phyloP scores from a whole-genome alignment of 1,140 invertebrate species.

The Drosophila guanche region DNA sequence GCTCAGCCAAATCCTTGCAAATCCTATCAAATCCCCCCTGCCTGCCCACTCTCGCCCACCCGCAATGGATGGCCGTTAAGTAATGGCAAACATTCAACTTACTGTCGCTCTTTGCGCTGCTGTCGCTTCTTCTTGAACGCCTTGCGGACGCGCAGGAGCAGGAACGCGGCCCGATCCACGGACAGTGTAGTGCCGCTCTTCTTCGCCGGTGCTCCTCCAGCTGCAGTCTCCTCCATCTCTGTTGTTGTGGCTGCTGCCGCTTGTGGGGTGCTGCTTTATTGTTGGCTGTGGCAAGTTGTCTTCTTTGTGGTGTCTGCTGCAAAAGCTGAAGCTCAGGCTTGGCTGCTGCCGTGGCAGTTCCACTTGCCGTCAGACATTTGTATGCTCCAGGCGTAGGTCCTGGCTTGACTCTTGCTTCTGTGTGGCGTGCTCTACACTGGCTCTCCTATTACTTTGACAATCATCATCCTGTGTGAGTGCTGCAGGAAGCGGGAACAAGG shows the following conservation, averaged over 20 bases:
- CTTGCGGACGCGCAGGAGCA: conserved; percentile 92
- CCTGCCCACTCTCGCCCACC: neutral
- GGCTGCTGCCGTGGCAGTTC: conserved; percentile 30
- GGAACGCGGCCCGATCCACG: conserved; percentile 93
- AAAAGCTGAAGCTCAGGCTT: conserved; percentile 13
- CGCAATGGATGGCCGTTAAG: conserved; percentile 37
- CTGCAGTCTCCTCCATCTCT: conserved; percentile 64
- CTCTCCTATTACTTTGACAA: conserved; percentile 62
- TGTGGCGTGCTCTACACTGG: conserved; percentile 45
- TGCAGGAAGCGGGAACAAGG: conserved; percentile 45
- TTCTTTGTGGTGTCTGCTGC: neutral
- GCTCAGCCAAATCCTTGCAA: conserved; percentile 29
- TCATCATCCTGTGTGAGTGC: conserved; percentile 38
- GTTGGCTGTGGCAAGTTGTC: conserved; percentile 19
- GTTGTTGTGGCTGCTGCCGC: conserved; percentile 20
- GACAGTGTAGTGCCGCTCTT: conserved; percentile 86
- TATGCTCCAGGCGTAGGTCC: conserved; percentile 55
- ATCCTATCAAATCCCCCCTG: conserved; percentile 23
- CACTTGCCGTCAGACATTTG: conserved; percentile 65
- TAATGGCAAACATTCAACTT: conserved; percentile 80
- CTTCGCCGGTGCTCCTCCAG: conserved; percentile 51
- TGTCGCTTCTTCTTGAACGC: conserved; percentile 95
- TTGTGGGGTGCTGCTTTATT: conserved; percentile 24
- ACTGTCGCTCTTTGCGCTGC: conserved; percentile 92
- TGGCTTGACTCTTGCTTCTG: conserved; percentile 26